These are phyloP conservation scores for Cyphotilapia sp. DNA, from an alignment of 2,113 vertebrate species.

Conservation along the genomic window DNA sequence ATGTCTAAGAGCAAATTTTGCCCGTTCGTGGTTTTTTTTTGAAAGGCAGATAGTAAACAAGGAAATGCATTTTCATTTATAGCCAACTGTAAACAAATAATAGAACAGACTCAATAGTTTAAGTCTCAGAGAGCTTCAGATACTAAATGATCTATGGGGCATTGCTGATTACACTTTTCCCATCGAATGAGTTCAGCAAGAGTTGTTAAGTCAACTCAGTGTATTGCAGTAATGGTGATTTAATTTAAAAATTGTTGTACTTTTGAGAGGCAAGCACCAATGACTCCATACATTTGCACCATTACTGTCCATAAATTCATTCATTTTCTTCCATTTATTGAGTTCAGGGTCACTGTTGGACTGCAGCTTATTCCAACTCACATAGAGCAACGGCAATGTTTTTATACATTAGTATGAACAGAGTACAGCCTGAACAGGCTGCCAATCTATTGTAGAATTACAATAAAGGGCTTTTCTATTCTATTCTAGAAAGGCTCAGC, in stretches of 20 bases:
- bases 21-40: fast-evolving
- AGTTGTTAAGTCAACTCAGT: neutral
- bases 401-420: neutral
- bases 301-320: neutral
- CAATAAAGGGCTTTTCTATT: neutral
- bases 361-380: neutral
- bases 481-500: neutral
- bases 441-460: neutral
- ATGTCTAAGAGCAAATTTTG: neutral
- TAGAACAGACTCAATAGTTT: neutral
- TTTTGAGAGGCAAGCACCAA: neutral
- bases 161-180: neutral
- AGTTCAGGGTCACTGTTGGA: neutral
- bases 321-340: neutral
- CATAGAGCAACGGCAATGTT: fast-evolving
- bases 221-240: neutral
- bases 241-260: fast-evolving
- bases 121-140: neutral
- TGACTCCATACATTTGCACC: neutral
- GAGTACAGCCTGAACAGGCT: fast-evolving
- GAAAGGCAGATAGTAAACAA: neutral
- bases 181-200: neutral
- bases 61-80: neutral
- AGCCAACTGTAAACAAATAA: neutral
- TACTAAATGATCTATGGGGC: neutral